Conservation (phyloP, 2,113 vertebrate genomes). For the Cyprinus carpio region DNA sequence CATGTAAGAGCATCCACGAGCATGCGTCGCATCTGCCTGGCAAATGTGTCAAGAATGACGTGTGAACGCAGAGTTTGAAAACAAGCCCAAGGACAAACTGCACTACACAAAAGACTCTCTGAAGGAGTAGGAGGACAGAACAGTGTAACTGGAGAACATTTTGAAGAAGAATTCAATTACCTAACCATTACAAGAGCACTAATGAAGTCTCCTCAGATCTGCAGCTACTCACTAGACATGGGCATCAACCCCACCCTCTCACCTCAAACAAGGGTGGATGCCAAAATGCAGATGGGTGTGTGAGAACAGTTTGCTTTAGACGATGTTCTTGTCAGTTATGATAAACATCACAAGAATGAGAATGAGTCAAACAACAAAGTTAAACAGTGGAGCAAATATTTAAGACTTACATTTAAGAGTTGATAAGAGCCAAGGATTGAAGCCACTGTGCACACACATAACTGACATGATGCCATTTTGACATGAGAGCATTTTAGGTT, state of each 20-base stretch:
- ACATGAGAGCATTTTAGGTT: background rate
- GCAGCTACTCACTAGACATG: background rate
- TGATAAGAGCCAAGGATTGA: background rate
- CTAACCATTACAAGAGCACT: constrained; percentile 18
- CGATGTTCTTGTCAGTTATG: background rate
- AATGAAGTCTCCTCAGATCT: constrained; percentile 21
- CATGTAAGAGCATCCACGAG: background rate
- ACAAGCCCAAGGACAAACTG: constrained; percentile 37
- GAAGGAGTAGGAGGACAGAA: constrained; percentile 6
- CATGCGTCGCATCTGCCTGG: background rate
- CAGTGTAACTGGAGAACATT: background rate
- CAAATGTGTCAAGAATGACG: constrained; percentile 4
- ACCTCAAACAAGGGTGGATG: constrained; percentile 3
- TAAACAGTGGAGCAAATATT: background rate
- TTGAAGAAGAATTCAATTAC: constrained; percentile 31
- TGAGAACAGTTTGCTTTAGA: background rate
- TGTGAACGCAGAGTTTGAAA: constrained; percentile 19
- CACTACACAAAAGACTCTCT: constrained; percentile 10
- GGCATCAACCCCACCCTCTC: background rate
- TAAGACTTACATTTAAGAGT: background rate
- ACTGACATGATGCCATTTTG: background rate
- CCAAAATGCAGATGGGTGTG: background rate
- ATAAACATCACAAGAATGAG: background rate
- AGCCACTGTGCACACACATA: background rate
- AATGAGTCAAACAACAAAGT: background rate